Percentiles rank a stretch among this genome's conserved stretches.
These are phyloP conservation scores for Drosophila neutralis DNA, from an alignment of 2,888 invertebrate genomes.

Conservation along the genomic window DNA sequence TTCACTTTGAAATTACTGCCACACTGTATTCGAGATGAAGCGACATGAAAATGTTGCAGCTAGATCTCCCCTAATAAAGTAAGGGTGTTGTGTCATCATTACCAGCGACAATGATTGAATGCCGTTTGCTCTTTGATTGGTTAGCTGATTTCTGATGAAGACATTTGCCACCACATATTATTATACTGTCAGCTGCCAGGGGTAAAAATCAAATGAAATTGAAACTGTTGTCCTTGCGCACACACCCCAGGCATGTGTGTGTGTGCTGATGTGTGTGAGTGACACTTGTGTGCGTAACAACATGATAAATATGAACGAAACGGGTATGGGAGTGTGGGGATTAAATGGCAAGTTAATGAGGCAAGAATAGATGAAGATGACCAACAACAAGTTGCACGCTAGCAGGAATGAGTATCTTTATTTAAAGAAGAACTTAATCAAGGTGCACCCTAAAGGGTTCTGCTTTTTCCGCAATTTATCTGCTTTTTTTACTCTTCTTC, in stretches of 20 bases:
- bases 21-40: neutral
- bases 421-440: neutral
- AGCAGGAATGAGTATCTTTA: neutral
- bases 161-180: constrained; percentile 49
- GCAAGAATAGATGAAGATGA: constrained; percentile 17
- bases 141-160: constrained; percentile 57
- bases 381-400: constrained; percentile 7
- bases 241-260: constrained; percentile 1
- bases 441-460: neutral
- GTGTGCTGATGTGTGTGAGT: constrained; percentile 6
- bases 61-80: neutral
- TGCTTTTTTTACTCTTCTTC: neutral
- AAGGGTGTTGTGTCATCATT: constrained; percentile 22
- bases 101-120: constrained; percentile 72
- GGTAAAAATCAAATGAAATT: constrained; percentile 45
- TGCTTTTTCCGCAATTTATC: neutral
- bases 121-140: constrained; percentile 63
- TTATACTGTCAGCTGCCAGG: constrained; percentile 40
- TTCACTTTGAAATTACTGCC: neutral
- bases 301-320: constrained; percentile 49
- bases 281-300: constrained; percentile 22
- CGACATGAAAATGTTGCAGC: neutral
- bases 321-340: constrained; percentile 5
- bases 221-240: constrained; percentile 26
- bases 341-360: constrained; percentile 58